These are phyloP conservation scores for Nebria salina DNA, from an alignment of 2,888 invertebrate genomes.

Conservation along the genomic window DNA sequence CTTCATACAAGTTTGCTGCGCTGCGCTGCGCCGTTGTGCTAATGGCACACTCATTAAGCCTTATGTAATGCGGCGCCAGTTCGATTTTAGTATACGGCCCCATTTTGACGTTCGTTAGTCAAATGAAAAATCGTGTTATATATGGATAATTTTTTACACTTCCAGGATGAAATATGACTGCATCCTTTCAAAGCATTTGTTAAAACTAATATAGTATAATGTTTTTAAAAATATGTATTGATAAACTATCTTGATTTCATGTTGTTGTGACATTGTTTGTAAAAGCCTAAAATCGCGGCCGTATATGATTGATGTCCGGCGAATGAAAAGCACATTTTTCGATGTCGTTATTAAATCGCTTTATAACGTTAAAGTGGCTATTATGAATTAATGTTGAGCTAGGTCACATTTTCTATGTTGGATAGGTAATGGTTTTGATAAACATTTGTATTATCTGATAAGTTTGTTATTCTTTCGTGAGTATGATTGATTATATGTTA, in stretches of 20 bases:
- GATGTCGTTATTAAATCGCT: neutral
- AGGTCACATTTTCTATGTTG: neutral
- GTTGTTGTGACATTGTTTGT: too few species aligned
- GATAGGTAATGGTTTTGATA: neutral
- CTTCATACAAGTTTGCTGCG: neutral
- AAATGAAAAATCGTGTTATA: conserved; percentile 9
- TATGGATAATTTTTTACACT: neutral
- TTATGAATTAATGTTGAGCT: neutral
- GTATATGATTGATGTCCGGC: neutral
- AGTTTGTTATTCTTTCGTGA: conserved; percentile 1
- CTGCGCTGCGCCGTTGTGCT: neutral
- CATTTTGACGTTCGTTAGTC: conserved; percentile 16
- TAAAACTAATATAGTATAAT: too few species aligned
- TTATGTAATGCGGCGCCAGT: conserved; percentile 10
- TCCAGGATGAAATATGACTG: neutral
- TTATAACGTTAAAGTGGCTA: neutral
- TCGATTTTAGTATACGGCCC: conserved; percentile 2
- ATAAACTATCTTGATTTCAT: too few species aligned
- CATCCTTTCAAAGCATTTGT: too few species aligned
- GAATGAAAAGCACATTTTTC: neutral
- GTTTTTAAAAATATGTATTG: too few species aligned
- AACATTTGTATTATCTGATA: neutral
- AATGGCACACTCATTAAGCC: conserved; percentile 16
- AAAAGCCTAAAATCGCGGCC: too few species aligned
- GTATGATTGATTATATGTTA: neutral